phyloP scores from a whole-genome alignment of 2,888 invertebrate species.

The Epinotia demarniana region DNA sequence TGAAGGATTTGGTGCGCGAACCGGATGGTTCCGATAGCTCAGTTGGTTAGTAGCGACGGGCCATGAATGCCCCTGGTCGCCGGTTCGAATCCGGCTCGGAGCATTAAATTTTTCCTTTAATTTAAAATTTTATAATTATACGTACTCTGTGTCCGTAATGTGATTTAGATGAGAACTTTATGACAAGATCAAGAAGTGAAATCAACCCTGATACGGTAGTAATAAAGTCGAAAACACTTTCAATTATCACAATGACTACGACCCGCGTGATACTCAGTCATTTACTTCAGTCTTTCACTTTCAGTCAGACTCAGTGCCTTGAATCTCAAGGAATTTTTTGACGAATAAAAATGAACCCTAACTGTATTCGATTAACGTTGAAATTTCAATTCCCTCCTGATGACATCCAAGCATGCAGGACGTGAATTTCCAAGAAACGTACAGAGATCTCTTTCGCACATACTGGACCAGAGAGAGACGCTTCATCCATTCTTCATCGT shows the following conservation, averaged over 20 bases:
- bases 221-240: slow-evolving; percentile 3
- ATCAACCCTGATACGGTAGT: background rate
- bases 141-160: no score
- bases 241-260: slow-evolving; percentile 34
- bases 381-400: background rate
- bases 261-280: slow-evolving; percentile 38
- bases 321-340: background rate
- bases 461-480: background rate
- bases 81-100: no score
- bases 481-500: no score
- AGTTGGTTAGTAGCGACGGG: no score
- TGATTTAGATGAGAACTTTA: no score
- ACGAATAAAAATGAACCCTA: background rate
- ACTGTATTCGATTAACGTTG: background rate
- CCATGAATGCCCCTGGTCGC: no score
- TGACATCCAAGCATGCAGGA: background rate
- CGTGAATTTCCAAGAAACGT: no score
- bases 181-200: background rate
- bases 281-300: slow-evolving; percentile 35
- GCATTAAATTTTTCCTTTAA: no score
- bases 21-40: no score
- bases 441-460: background rate
- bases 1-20: no score
- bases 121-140: no score
- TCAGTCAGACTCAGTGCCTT: background rate